Evolutionary conservation across 2,888 invertebrate species (phyloP), one percentile per base, ranked within the genome.

Genomic region (Lissonota sp.): DNA sequence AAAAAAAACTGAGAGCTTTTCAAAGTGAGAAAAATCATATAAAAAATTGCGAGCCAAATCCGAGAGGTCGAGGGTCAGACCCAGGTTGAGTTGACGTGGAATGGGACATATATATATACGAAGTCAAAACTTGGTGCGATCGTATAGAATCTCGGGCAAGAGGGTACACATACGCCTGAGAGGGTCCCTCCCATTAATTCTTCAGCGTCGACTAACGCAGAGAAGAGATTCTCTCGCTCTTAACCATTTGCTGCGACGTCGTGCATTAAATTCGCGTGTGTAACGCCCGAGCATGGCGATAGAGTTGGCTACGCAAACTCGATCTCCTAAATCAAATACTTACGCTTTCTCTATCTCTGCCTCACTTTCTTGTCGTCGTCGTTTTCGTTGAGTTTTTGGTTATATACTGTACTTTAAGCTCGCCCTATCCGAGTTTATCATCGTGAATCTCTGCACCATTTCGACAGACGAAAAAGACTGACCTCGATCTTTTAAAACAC

Each of bases 281-380:
- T 66, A 69, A 55, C 63, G 60, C 63, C 12, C 10, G 46, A 62
- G 53, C 57, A 46, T 42, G 12, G 10, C 37, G 53, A n/a, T 7
- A 12, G 53, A 60, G 69, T 69, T 64, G 44, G 75, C 78, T 76
- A 63, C 67, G 78, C 77, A 84, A 84, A 82, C 82, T 82, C 80
- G 80, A 84, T 84, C 78, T 82, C 57, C 82, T 62, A 80, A 82
- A 82, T 82, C 80, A 82, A 84, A 84, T 84, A 80, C 72, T 80
- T 78, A 69, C 64, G 77, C 60, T 64, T 55, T 64, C 75, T 51
- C 58, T 63, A n/a, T n/a, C 58, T 8, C 40, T 16, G 37, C 42
- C 44, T 76, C 10, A 5, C 39, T 26, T n/a, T n/a, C 49, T 57
- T 58, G 16, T 53, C 53, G 53, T 14, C 53, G 53, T 14, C 16